Evolutionary conservation across 2,113 vertebrate species (phyloP), one percentile per base, ranked within the genome.

Genomic region (Dasypus novemcinctus): DNA sequence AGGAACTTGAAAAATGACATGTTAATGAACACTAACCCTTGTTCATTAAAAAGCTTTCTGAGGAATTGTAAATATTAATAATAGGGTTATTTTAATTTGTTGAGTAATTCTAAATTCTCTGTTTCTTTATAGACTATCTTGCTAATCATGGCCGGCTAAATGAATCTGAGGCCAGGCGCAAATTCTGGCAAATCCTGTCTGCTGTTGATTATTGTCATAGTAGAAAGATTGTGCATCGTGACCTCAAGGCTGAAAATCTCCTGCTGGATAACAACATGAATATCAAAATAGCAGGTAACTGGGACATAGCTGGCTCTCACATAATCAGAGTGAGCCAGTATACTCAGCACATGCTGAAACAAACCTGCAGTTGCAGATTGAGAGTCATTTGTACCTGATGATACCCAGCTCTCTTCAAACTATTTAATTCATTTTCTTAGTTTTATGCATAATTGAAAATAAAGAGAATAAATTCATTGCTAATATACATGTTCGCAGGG

Each of bases 111-210:
- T 52, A 74, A 96, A 85, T 79, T 87, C 3, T 93, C 43, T 94
- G 0, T 87, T 98, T 93, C 80, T 92, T 95, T 72, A 90, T 97
- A 99, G 99, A 99, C 98, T 99, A 99, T 97, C 99, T 99, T 97
- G 99, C 99, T 91, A 99, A 99, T 97, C 99, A 99, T 0, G 99
- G 99, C 46, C 99, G 99, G 21, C 98, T 99, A 92, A 99, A 98
- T 9, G 99, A 99, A 96, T 59, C 99, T 1, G 99, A 99, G 96
- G 99, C 99, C 27, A 98, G 99, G 95, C 98, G 99, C 96, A 99
- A 99, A 97, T 99, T 99, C 98, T 99, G 99, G 99, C 99, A 99
- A 98, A 99, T 99, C 97, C 98, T 99, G 71, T 99, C 99, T 0
- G 99, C 99, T 0, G 99, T 99, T 83, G 99, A 99, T 95, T 99